Evolutionary conservation across 2,113 vertebrate genomes (phyloP).

Genomic region (Nicator chloris): DNA sequence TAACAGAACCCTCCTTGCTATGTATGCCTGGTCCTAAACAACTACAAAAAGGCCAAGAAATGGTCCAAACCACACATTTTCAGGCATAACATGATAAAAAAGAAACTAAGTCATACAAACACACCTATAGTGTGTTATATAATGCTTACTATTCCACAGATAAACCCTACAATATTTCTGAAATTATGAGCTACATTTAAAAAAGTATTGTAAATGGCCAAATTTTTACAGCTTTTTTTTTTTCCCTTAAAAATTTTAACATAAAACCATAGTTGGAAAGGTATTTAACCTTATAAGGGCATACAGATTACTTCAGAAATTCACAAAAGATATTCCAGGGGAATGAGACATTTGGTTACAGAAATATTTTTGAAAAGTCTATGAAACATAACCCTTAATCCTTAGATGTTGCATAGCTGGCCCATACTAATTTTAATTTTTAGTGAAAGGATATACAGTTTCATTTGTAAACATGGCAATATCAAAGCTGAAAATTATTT

Average conservation of each 20-base stretch:
- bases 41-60: background rate
- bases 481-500: background rate
- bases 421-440: background rate
- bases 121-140: background rate
- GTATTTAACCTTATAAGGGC: background rate
- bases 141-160: background rate
- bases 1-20: background rate
- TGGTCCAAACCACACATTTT: background rate
- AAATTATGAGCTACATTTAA: background rate
- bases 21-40: background rate
- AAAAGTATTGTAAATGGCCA: background rate
- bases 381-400: background rate
- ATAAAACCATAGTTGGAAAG: background rate
- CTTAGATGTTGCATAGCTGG: background rate
- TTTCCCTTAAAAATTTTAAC: background rate
- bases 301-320: background rate
- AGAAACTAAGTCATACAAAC: background rate
- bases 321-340: background rate
- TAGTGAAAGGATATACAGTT: background rate
- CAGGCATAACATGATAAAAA: background rate
- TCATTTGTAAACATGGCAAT: background rate
- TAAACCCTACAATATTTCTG: background rate
- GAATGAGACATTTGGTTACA: background rate
- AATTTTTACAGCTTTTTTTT: background rate
- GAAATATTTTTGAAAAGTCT: background rate